These are phyloP conservation scores for Falcaria lacertinaria DNA, from an alignment of 2,888 invertebrate genomes.

Conservation along the genomic window DNA sequence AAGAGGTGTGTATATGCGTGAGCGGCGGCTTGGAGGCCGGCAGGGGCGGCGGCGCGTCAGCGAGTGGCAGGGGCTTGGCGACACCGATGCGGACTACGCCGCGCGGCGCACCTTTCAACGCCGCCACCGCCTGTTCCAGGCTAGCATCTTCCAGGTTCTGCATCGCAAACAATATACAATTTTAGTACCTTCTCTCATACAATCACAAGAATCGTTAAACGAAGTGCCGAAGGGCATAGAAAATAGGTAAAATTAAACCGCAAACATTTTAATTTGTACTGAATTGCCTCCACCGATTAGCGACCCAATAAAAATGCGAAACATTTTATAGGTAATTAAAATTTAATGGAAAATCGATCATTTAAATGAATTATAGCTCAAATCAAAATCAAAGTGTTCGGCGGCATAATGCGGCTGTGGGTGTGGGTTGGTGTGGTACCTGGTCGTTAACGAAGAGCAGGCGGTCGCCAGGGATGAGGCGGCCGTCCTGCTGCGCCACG, in stretches of 20 bases:
- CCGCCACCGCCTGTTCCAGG: conserved; percentile 97
- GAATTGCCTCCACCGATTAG: no score
- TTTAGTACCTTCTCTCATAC: no score
- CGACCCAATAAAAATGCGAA: no score
- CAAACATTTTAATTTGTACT: no score
- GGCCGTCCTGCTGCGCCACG: conserved; percentile 97
- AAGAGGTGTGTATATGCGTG: background rate
- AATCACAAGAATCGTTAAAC: no score
- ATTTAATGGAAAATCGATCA: no score
- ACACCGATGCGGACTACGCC: conserved; percentile 98
- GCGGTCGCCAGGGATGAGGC: conserved; percentile 98
- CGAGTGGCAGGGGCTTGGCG: conserved; percentile 93
- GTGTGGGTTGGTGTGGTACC: conserved; percentile 34
- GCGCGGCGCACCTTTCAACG: conserved; percentile 96
- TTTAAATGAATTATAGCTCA: no score
- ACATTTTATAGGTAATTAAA: no score
- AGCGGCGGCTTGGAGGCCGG: conserved; percentile 16
- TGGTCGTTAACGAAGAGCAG: conserved; percentile 96
- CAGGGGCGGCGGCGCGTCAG: conserved; percentile 80
- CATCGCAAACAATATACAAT: conserved; percentile 1
- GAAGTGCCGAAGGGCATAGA: no score
- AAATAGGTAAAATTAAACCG: no score
- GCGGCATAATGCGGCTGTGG: no score
- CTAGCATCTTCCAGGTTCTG: conserved; percentile 94
- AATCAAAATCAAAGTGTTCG: no score